Conservation (phyloP, 2,888 invertebrate species). For the Ectemnius cavifrons region DNA sequence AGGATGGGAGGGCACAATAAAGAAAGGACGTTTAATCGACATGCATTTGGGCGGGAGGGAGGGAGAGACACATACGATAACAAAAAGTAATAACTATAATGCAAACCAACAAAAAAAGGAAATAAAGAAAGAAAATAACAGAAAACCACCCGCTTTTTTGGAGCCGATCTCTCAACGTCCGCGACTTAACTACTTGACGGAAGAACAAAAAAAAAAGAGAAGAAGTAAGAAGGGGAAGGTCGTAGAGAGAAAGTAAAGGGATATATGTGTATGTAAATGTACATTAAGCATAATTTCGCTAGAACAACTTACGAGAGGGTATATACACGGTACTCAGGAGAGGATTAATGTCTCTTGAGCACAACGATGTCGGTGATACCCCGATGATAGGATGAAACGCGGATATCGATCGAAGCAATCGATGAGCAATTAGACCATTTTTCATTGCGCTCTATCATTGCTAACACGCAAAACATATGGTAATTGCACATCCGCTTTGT, state of each 20-base stretch:
- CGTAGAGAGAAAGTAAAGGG: neutral
- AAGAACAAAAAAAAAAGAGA: too few species aligned
- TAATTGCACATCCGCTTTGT: neutral
- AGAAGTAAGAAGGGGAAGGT: neutral
- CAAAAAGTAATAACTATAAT: constrained; percentile 2
- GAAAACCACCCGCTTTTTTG: constrained; percentile 18
- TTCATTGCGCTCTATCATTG: too few species aligned
- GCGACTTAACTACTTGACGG: too few species aligned
- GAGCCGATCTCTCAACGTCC: neutral
- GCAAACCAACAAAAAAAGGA: constrained; percentile 29
- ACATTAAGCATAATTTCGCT: constrained; percentile 3
- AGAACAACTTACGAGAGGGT: neutral
- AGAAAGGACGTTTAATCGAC: constrained; percentile 11
- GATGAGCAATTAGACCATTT: too few species aligned
- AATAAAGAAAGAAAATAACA: constrained; percentile 32
- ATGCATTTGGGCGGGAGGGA: constrained; percentile 14
- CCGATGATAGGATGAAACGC: neutral
- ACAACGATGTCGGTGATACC: neutral
- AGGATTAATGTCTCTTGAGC: constrained; percentile 1
- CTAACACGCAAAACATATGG: neutral
- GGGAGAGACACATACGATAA: constrained; percentile 28
- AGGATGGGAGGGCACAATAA: constrained; percentile 23
- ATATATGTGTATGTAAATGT: constrained; percentile 7
- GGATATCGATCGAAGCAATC: too few species aligned
- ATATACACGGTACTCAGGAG: neutral